Evolutionary conservation across 1,140 invertebrate genomes (phyloP), one percentile per base, ranked within the genome.

Genomic region (Aphis craccivora): DNA sequence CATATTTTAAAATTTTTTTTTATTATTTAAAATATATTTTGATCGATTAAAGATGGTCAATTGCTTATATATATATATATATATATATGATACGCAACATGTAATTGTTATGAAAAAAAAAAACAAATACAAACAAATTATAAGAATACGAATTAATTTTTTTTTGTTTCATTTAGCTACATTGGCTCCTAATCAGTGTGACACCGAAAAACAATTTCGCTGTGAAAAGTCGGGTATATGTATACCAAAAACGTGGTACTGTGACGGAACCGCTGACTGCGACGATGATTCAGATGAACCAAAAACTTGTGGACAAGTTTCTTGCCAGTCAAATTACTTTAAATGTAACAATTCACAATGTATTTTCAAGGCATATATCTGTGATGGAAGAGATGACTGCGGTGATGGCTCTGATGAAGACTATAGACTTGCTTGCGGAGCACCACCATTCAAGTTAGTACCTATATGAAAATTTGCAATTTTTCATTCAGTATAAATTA

Each of bases 361-460:
- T 95, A 97, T 99, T 2, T 98, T 98, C 95, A 98, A 98, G 95
- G 97, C 98, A 0, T 98, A 99, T 95, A 97, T 99, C 48, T 99
- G 99, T 95, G 99, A 99, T 95, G 98, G 98, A 0, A 97, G 97
- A 94, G 97, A 99, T 95, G 99, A 99, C 95, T 99, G 99, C 95
- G 98, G 98, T 0, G 99, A 99, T 95, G 97, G 97, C 89, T 98
- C 97, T 0, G 99, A 99, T 95, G 99, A 99, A 95, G 97, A 98
- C 83, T 95, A 95, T 22, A 94, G 96, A 2, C 97, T 98, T 94
- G 97, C 97, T 23, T 98, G 97, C 94, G 96, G 96, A 5, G 96
- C 97, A 43, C 97, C 97, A 9, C 96, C 96, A 6, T 97, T 95
- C 94, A 95, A 94, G 95, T 95, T 94, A 23, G 55, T 93, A n/a